Base-by-base conservation (phyloP, 2,113 vertebrate genomes). In the Martes martes region DNA sequence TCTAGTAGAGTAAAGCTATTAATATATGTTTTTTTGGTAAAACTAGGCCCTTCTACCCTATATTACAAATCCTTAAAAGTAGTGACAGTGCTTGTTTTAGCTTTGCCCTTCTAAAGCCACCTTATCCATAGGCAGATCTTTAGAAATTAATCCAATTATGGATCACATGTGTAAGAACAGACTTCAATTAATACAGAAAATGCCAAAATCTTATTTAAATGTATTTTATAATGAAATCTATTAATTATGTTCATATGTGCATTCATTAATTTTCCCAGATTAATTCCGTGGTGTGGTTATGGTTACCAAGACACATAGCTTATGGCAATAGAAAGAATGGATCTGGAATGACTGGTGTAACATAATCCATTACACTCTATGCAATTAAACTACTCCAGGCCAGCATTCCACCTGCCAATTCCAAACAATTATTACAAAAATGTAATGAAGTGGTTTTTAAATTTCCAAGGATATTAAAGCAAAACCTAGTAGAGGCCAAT, bases 391-490 rank as follows among this genome's bases (percentile, higher is more conserved):
- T 89, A 86, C 47, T 86, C 14, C 94, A 85, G 71, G 33, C 52
- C 21, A 96, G 3, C 3, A 93, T 86, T 89, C 15, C 24, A 82
- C 18, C 36, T 57, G 57, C 42, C 28, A 90, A 59, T 94, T 42
- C 7, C 9, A 81, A 50, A 7, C 26, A 93, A 45, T 86, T 69
- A 91, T 94, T 96, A 78, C 18, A 96, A 96, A 97, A 95, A 50
- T 67, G 26, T 61, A 97, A 61, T 79, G 52, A 94, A 92, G 15
- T 90, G 18, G 39, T 91, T 94, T 97, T 55, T 92, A 59, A 91
- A 85, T 79, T 52, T 86, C 33, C 80, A 86, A 95, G n/a, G 33
- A 91, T 71, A 89, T 94, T 96, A 79, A 96, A 91, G 65, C n/a
- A 92, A 94, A 26, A 94, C 31, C 45, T 83, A 82, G 74, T 91